Percentiles rank a stretch among this genome's conserved stretches.
These are phyloP conservation scores for Gallinago stenura DNA, from an alignment of 2,797 vertebrate species.

Conservation along the genomic window DNA sequence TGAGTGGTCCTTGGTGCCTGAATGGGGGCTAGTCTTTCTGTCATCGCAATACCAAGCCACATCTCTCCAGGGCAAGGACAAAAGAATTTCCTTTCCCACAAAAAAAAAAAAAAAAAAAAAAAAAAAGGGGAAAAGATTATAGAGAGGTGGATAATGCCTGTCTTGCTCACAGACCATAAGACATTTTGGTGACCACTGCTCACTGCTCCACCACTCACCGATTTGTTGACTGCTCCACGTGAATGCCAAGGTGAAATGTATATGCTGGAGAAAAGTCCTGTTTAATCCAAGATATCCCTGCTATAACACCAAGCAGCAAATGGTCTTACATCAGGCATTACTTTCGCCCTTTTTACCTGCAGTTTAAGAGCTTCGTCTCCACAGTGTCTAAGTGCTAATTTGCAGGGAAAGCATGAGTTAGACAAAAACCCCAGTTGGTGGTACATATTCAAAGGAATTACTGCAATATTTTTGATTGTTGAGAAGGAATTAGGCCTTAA, in stretches of 20 bases:
- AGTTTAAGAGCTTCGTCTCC: not conserved
- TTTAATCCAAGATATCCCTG: not conserved
- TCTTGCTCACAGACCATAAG: not conserved
- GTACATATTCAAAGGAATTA: not conserved
- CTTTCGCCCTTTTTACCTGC: not conserved
- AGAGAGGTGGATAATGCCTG: not conserved
- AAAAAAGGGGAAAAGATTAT: not conserved
- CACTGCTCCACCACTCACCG: not conserved
- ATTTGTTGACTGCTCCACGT: not conserved
- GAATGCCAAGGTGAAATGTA: not conserved
- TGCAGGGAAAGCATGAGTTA: not conserved
- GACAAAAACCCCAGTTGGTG: not conserved
- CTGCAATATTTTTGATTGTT: not conserved
- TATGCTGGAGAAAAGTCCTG: not conserved
- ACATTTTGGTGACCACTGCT: not conserved
- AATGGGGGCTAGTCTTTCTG: not conserved
- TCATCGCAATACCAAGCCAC: not conserved
- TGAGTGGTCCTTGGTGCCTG: not conserved
- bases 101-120: not conserved
- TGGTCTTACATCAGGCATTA: not conserved
- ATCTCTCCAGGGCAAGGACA: not conserved
- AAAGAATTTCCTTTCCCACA: not conserved
- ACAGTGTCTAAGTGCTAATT: not conserved
- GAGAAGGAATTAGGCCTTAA: slow-evolving; percentile 8
- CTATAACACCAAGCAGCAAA: not conserved